phyloP scores from a whole-genome alignment of 2,113 vertebrate species.

The Alouatta palliata region DNA sequence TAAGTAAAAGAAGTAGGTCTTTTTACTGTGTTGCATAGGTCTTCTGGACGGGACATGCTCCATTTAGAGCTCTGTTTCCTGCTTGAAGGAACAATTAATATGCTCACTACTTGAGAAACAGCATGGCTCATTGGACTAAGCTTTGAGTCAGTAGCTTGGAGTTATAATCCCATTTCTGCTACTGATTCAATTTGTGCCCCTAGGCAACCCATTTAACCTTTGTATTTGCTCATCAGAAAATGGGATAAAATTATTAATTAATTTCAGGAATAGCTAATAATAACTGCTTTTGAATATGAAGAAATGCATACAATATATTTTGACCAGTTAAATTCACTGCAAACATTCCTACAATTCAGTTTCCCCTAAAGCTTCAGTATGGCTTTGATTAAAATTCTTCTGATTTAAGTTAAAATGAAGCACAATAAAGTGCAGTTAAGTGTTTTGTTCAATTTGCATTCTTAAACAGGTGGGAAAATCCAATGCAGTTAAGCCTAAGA shows the following conservation, averaged over 20 bases:
- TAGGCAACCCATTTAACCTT: constrained; percentile 64
- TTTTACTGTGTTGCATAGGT: constrained; percentile 11
- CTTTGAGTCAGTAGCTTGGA: constrained; percentile 70
- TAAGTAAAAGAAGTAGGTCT: constrained; percentile 57
- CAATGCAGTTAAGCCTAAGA: constrained; percentile 48
- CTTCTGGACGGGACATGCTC: constrained; percentile 66
- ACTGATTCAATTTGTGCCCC: constrained; percentile 65
- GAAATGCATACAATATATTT: constrained; percentile 42
- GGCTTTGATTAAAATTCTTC: constrained; percentile 70
- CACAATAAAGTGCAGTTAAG: constrained; percentile 71
- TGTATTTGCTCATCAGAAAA: constrained; percentile 64
- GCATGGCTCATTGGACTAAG: constrained; percentile 72
- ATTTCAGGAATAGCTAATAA: constrained; percentile 54
- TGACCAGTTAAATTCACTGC: constrained; percentile 54
- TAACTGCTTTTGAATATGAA: constrained; percentile 53
- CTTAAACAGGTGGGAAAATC: constrained; percentile 70
- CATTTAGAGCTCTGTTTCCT: constrained; percentile 67
- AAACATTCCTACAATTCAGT: constrained; percentile 37
- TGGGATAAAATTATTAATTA: constrained; percentile 37
- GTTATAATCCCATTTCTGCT: constrained; percentile 61
- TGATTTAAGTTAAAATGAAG: constrained; percentile 68
- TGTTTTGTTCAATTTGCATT: constrained; percentile 73
- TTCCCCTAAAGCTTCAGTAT: constrained; percentile 47
- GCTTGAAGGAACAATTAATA: constrained; percentile 73
- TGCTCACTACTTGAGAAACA: constrained; percentile 68